Percentiles rank a stretch among this genome's conserved stretches.
These are phyloP conservation scores for Hydra vulgaris DNA, from an alignment of 30 jellyfish, hydroid and myxozoan genomes.

Conservation along the genomic window DNA sequence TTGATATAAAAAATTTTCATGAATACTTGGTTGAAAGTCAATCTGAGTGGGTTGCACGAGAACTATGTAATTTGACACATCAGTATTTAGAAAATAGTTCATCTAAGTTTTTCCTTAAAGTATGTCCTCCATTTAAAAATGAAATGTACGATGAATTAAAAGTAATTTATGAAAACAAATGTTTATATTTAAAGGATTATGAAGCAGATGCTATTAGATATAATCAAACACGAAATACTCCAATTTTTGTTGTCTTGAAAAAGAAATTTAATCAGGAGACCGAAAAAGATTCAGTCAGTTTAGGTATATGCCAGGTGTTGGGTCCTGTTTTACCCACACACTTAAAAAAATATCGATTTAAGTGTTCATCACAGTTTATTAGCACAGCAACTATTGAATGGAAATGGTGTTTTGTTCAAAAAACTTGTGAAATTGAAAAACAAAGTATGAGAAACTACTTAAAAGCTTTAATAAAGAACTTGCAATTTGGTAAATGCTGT, in stretches of 20 bases:
- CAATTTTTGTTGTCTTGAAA: constrained; percentile 15
- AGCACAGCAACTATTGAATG: constrained; percentile 11
- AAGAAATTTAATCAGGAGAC: background rate
- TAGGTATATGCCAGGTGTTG: background rate
- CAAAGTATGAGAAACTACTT: background rate
- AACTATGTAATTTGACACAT: constrained; percentile 17
- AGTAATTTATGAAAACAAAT: background rate
- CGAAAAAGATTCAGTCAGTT: background rate
- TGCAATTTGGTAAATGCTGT: background rate
- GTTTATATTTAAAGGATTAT: background rate
- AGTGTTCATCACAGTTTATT: constrained; percentile 5
- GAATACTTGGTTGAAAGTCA: constrained; percentile 6
- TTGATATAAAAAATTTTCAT: background rate
- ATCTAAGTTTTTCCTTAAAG: background rate
- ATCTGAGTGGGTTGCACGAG: constrained; percentile 35
- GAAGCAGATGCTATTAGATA: constrained; percentile 10
- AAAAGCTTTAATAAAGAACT: background rate
- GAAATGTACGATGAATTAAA: background rate
- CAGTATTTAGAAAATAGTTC: constrained; percentile 11
- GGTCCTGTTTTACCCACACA: background rate
- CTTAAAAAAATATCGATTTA: background rate
- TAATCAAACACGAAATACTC: constrained; percentile 5
- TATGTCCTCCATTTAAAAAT: background rate
- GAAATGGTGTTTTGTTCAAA: background rate
- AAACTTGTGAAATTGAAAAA: background rate